Base-by-base conservation (phyloP, 2,113 vertebrate species). In the Macquaria ambigua region DNA sequence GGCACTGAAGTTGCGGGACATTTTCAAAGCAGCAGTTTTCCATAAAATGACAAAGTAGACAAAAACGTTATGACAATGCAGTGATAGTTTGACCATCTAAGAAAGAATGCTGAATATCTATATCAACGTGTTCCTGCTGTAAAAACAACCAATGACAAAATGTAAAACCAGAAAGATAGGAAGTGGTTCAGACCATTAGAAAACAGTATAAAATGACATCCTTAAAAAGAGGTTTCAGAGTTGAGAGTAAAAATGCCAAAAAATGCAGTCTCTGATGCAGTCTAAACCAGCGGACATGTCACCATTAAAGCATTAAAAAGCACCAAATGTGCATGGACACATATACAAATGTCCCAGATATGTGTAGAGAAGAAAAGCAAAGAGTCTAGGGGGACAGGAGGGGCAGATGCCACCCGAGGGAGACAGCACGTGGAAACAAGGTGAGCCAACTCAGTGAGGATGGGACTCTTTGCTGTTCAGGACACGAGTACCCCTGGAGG, bases 381-480 rank as follows among this genome's bases (percentile, higher is more conserved):
- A 88, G 79, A 81, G 82, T 80, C 81, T 74, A 8, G 53, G 28
- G 34, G 72, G 68, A 53, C 25, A 31, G 63, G 75, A 77, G 8
- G 59, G 81, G 85, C 66, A 25, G 80, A 72, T 46, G 81, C 70
- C 89, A 77, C 84, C 88, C 43, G 52, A 70, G 37, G 53, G 81
- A 62, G 84, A 73, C 39, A 10, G 28, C 7, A 15, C 71, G 76
- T 79, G 80, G 85, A 67, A 56, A 77, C 31, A 25, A 75, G 61
- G 85, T 59, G 73, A 75, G 83, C 15, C 66, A 77, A 48, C 0
- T 99, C 96, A 99, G 58, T 97, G 98, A 91, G 93, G 66, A 0
- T 96, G 96, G 43, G 96, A 91, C 86, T 99, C 98, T 90, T 97
- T 99, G 73, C 96, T 96, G 93, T 97, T 98, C 70, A 95, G 93